A percentile compares a stretch with the other conserved stretches of the same genome.
These are phyloP conservation scores for Phalacrocorax pelagicus DNA, from an alignment of 2,113 vertebrate species.

Conservation along the genomic window DNA sequence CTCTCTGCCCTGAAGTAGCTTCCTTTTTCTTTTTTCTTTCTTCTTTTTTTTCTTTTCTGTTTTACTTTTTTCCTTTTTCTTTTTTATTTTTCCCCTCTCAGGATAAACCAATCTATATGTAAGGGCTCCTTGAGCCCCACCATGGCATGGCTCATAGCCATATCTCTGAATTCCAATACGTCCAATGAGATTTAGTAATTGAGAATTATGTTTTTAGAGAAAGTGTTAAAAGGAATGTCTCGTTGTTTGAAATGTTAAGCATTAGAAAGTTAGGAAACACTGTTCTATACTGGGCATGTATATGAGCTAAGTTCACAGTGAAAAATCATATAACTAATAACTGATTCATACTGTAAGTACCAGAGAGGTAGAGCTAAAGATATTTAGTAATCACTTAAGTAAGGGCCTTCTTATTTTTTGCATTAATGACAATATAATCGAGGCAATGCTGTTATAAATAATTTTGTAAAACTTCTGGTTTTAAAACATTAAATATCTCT, in stretches of 20 bases:
- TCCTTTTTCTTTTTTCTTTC: neutral
- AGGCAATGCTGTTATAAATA: neutral
- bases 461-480: neutral
- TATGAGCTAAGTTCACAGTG: neutral
- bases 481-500: neutral
- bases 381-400: neutral
- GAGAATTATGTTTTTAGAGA: neutral
- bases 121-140: neutral
- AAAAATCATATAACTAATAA: neutral
- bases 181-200: neutral
- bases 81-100: neutral
- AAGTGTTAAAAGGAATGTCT: neutral
- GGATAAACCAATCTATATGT: neutral
- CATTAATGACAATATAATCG: neutral
- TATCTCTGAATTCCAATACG: neutral
- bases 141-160: neutral
- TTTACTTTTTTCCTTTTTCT: rapidly evolving
- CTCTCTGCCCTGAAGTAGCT: neutral
- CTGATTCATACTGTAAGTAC: neutral
- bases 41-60: no score
- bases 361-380: neutral
- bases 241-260: neutral
- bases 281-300: neutral
- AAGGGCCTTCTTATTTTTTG: neutral
- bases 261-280: neutral